These are phyloP conservation scores for Acronicta leporina DNA, from an alignment of 2,888 invertebrate genomes.

Conservation along the genomic window DNA sequence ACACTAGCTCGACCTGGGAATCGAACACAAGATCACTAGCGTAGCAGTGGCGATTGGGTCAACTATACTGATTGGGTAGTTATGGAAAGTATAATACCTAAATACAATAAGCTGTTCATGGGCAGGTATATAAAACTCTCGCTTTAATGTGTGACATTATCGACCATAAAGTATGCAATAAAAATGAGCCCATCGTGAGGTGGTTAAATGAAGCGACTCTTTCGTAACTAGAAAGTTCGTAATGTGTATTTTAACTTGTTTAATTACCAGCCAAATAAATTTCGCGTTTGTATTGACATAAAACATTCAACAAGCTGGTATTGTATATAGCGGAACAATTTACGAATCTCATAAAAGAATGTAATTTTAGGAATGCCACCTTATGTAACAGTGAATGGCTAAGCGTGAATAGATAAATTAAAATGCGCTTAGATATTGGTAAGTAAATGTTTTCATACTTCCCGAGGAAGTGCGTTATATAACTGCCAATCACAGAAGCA, in stretches of 20 bases:
- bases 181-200: slow-evolving; percentile 74
- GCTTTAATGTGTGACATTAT: slow-evolving; percentile 70
- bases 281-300: slow-evolving; percentile 48
- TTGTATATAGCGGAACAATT: slow-evolving; percentile 59
- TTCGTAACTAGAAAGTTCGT: slow-evolving; percentile 84
- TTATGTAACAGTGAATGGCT: slow-evolving; percentile 69
- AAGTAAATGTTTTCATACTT: slow-evolving; percentile 47
- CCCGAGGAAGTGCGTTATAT: slow-evolving; percentile 60
- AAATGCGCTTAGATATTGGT: slow-evolving; percentile 38
- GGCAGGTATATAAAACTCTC: slow-evolving; percentile 63
- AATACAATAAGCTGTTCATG: slow-evolving; percentile 27
- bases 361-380: slow-evolving; percentile 61
- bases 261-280: slow-evolving; percentile 46
- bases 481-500: slow-evolving; percentile 45
- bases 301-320: slow-evolving; percentile 23
- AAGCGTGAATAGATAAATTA: slow-evolving; percentile 62
- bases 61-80: too few relatives aligned
- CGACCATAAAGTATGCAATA: slow-evolving; percentile 67
- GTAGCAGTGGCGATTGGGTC: too few relatives aligned
- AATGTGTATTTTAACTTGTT: slow-evolving; percentile 50
- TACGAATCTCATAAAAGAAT: slow-evolving; percentile 62
- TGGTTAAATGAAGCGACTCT: slow-evolving; percentile 79
- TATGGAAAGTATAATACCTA: too few relatives aligned
- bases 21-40: too few relatives aligned
- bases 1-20: too few relatives aligned